phyloP scores from a whole-genome alignment of 2,797 vertebrate genomes.

The Pogonophryne albipinna region DNA sequence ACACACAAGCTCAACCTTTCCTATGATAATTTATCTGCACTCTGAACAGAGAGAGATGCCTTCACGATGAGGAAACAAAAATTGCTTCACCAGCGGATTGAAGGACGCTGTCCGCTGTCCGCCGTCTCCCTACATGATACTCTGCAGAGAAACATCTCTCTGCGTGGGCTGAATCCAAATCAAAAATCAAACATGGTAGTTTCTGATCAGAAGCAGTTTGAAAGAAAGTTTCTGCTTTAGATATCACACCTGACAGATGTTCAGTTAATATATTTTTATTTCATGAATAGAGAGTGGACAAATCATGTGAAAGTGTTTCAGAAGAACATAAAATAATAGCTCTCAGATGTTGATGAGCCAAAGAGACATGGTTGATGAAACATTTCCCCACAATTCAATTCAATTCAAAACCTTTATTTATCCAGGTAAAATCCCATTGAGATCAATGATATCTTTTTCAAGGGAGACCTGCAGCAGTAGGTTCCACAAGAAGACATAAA shows the following conservation, averaged over 20 bases:
- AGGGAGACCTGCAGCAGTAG: too few relatives aligned
- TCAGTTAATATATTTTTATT: background rate
- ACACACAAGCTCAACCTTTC: background rate
- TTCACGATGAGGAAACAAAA: constrained; percentile 17
- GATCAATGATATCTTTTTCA: too few relatives aligned
- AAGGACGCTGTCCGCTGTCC: too few relatives aligned
- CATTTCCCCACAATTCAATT: background rate
- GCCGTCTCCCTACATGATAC: constrained; percentile 11
- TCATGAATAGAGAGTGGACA: too few relatives aligned
- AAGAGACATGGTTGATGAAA: background rate
- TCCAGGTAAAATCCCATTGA: too few relatives aligned
- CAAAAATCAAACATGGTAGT: background rate
- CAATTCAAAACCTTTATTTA: too few relatives aligned
- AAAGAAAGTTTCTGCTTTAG: background rate
- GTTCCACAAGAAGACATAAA: too few relatives aligned
- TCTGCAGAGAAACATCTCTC: constrained; percentile 22
- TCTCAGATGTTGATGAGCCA: background rate
- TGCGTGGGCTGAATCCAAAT: constrained; percentile 1
- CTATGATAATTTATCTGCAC: constrained; percentile 7
- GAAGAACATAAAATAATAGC: too few relatives aligned
- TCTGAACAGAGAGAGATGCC: constrained; percentile 2
- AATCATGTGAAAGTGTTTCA: too few relatives aligned
- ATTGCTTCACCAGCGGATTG: background rate
- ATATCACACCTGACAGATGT: constrained; percentile 9
- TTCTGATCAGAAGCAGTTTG: constrained; percentile 15